phyloP scores from a whole-genome alignment of 2,113 vertebrate species.

The Malurus alboscapulatus region DNA sequence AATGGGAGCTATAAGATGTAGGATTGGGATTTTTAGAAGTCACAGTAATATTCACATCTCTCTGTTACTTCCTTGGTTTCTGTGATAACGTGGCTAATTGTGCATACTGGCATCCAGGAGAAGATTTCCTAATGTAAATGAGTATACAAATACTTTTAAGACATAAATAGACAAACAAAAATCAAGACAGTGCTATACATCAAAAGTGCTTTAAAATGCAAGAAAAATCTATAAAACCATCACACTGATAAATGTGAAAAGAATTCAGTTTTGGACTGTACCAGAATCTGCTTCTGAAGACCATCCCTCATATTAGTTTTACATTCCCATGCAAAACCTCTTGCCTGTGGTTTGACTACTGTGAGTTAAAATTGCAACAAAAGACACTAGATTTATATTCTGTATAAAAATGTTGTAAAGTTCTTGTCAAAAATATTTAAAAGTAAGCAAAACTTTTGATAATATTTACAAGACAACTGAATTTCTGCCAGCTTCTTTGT shows the following conservation, averaged over 20 bases:
- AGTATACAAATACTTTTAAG: not conserved
- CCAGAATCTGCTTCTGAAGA: not conserved
- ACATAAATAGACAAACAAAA: not conserved
- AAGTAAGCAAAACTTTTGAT: not conserved
- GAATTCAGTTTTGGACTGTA: not conserved
- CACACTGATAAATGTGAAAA: not conserved
- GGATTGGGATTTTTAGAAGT: not conserved
- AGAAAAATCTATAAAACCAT: not conserved
- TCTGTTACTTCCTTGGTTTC: not conserved
- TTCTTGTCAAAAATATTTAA: not conserved
- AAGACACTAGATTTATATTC: not conserved
- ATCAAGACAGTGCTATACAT: not conserved
- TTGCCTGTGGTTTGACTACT: not conserved
- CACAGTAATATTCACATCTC: not conserved
- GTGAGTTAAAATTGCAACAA: not conserved
- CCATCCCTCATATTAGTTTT: not conserved
- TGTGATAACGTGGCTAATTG: not conserved
- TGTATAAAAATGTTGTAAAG: not conserved
- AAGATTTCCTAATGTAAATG: not conserved
- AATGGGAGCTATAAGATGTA: not conserved
- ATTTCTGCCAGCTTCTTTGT: constrained; percentile 5
- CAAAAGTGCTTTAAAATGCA: not conserved
- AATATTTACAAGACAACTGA: not conserved
- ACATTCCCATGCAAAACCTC: not conserved
- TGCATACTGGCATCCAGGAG: not conserved